Conservation (phyloP, 2,797 vertebrate species). For the Peromyscus attwateri region DNA sequence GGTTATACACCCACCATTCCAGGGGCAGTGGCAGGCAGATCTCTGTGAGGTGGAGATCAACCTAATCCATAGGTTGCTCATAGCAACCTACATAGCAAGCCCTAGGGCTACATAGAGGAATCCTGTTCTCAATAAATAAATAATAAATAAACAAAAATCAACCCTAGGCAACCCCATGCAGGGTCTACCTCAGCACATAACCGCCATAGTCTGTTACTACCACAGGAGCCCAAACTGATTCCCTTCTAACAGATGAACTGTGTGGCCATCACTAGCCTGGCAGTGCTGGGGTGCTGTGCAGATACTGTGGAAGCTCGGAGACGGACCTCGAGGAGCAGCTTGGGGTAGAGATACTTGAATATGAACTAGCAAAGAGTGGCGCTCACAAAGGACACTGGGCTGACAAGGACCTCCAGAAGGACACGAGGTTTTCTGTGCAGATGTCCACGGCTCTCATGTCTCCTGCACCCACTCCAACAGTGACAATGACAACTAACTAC, state of each 20-base stretch:
- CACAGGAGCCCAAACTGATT: not conserved
- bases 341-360: not conserved
- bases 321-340: not conserved
- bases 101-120: not conserved
- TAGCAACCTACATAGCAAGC: not conserved
- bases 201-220: not conserved
- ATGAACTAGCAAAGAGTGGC: not conserved
- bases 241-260: not conserved
- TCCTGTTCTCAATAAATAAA: not conserved
- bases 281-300: not conserved
- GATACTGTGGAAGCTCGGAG: not conserved
- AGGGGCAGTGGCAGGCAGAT: not conserved
- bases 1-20: not conserved
- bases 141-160: not conserved
- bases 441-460: not conserved
- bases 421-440: not conserved
- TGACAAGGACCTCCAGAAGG: not conserved
- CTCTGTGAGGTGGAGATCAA: not conserved
- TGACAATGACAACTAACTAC: not conserved
- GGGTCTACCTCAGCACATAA: not conserved
- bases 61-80: too few species aligned
- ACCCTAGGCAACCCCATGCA: not conserved
- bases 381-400: not conserved
- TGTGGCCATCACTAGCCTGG: not conserved
- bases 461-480: not conserved